Evolutionary conservation across 2,888 invertebrate genomes (phyloP).

Genomic region (Watsonalla cultraria): DNA sequence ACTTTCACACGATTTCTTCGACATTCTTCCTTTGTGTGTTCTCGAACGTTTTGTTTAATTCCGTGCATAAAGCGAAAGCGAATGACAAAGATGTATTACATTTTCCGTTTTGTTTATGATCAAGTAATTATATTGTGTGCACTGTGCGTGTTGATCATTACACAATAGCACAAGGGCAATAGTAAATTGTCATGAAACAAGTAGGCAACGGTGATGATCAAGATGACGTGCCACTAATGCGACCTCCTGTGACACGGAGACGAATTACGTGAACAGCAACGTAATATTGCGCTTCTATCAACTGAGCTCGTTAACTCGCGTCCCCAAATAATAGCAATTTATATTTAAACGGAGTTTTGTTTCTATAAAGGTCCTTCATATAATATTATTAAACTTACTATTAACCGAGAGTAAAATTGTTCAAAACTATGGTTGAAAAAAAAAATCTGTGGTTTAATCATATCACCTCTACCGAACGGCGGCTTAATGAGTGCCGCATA

Average conservation of each 20-base stretch:
- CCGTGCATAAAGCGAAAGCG: conserved; percentile 7
- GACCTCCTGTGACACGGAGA: not conserved
- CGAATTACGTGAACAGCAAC: no score
- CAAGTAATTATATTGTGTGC: conserved; percentile 12
- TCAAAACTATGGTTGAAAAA: no score
- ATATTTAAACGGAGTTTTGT: no score
- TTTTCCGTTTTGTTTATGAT: not conserved
- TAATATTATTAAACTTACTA: no score
- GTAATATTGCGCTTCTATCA: no score
- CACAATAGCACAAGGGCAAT: conserved; percentile 38
- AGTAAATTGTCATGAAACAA: conserved; percentile 35
- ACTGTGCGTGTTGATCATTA: conserved; percentile 28
- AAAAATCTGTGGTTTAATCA: no score
- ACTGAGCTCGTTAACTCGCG: no score
- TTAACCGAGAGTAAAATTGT: no score
- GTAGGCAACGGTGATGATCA: conserved; percentile 26
- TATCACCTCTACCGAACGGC: no score
- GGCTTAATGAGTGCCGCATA: no score
- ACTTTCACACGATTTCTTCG: conserved; percentile 56
- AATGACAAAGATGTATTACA: not conserved
- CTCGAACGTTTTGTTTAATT: conserved; percentile 6
- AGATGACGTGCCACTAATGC: conserved; percentile 5
- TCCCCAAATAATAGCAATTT: no score
- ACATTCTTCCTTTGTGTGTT: conserved; percentile 13
- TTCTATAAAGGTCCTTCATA: no score